Evolutionary conservation across 1,140 invertebrate species (phyloP), one percentile per base, ranked within the genome.

Genomic region (Glomeris maerens): DNA sequence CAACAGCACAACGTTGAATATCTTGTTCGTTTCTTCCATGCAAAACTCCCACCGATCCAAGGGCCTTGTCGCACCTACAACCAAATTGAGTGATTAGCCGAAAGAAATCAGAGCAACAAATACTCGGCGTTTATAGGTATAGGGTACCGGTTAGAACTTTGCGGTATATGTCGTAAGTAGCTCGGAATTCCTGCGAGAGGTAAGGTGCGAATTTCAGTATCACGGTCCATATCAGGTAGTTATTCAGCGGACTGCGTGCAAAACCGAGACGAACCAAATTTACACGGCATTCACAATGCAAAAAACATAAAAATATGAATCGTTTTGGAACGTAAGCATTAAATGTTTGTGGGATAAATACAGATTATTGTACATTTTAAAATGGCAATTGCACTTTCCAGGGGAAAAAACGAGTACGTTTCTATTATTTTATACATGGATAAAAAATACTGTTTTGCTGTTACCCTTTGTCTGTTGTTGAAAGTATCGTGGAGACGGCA

Each of bases 171-270:
- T 74, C 63, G 36, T 70, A 57, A 13, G 70, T 68, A 17, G 74
- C 66, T 27, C 69, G 67, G 57, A 71, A 77, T 29, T 70, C 65
- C 53, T 70, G 63, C 1, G 74, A 73, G 45, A 79, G 62, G 56
- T 75, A 77, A 3, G 74, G 74, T 4, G 74, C 59, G 61, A 75
- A 78, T 29, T 67, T 63, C 4, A 67, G 60, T 3, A 73, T 70
- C 27, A 79, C 60, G 44, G 67, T 69, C 75, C 76, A 80, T 53
- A 76, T 73, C 31, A 78, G 56, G 58, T 78, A 79, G 56, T 76
- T 74, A 61, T 79, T 78, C 40, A 78, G 55, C 4, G 69, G 66
- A 51, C 73, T 76, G 55, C 27, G 58, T 63, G 45, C 41, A 57
- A 49, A 45, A 53, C 31, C 52, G 44, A 49, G 22, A 47, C n/a